Conservation (phyloP, 2,888 invertebrate species). For the Hypena proboscidalis region DNA sequence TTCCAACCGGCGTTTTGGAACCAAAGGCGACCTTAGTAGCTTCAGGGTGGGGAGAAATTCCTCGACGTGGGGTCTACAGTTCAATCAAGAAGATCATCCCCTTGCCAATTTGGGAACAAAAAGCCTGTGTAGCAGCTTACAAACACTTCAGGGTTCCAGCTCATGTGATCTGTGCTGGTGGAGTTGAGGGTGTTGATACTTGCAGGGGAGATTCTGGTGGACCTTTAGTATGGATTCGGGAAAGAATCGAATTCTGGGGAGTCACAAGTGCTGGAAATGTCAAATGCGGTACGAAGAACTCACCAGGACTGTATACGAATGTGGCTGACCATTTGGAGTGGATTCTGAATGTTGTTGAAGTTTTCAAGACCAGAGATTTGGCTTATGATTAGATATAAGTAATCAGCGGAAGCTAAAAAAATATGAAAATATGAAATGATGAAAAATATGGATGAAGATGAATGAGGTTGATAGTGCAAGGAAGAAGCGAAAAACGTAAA, state of each 20-base stretch:
- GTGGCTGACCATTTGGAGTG: slow-evolving; percentile 57
- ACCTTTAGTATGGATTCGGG: slow-evolving; percentile 51
- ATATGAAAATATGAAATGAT: too few relatives aligned
- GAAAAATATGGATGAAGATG: too few relatives aligned
- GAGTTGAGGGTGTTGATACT: slow-evolving; percentile 54
- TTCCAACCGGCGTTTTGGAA: slow-evolving; percentile 47
- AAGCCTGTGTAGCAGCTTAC: slow-evolving; percentile 47
- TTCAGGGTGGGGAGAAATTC: slow-evolving; percentile 61
- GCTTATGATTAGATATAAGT: too few relatives aligned
- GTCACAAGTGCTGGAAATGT: slow-evolving; percentile 57
- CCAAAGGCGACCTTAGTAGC: slow-evolving; percentile 44
- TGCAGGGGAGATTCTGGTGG: slow-evolving; percentile 70
- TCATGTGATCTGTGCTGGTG: slow-evolving; percentile 62
- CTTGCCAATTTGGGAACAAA: slow-evolving; percentile 49
- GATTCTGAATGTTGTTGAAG: slow-evolving; percentile 45
- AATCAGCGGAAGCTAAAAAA: too few relatives aligned
- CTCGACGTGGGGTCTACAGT: slow-evolving; percentile 43
- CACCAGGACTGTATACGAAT: slow-evolving; percentile 62
- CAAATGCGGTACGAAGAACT: slow-evolving; percentile 53
- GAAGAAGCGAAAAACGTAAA: too few relatives aligned
- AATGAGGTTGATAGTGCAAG: too few relatives aligned
- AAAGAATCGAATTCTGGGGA: slow-evolving; percentile 54
- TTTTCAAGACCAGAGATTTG: not conserved
- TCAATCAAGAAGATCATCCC: slow-evolving; percentile 56
- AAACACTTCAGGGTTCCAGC: slow-evolving; percentile 41